Percentiles rank a stretch among this genome's conserved stretches.
phyloP scores from a whole-genome alignment of 2,888 invertebrate species.

The Parascotia fuliginaria region DNA sequence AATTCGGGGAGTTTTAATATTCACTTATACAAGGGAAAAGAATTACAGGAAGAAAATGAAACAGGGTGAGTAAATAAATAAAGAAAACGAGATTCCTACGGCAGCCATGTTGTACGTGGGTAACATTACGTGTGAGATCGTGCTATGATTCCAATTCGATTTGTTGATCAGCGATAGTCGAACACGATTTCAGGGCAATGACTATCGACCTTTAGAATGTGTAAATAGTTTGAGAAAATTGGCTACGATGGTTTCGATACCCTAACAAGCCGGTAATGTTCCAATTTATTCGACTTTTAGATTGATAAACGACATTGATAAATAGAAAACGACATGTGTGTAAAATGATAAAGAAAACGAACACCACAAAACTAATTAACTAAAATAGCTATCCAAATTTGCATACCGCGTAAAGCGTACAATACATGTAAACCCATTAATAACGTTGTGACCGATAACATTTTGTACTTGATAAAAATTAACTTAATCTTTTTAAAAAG shows the following conservation, averaged over 20 bases:
- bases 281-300: constrained; percentile 6
- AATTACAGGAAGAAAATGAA: constrained; percentile 83
- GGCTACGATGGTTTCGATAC: constrained; percentile 15
- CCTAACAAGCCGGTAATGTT: constrained; percentile 3
- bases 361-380: constrained; percentile 8
- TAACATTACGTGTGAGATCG: constrained; percentile 79
- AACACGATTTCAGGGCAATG: constrained; percentile 59
- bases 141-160: constrained; percentile 74
- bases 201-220: constrained; percentile 73
- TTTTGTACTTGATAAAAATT: constrained; percentile 3
- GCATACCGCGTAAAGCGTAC: constrained; percentile 12
- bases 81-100: constrained; percentile 52
- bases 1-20: constrained; percentile 77
- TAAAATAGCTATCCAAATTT: constrained; percentile 7
- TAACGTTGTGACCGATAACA: constrained; percentile 6
- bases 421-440: constrained; percentile 23
- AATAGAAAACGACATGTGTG: constrained; percentile 8
- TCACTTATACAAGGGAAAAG: constrained; percentile 81
- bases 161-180: constrained; percentile 63
- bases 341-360: constrained; percentile 7
- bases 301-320: neutral
- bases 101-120: constrained; percentile 60
- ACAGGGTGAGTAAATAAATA: constrained; percentile 81
- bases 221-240: constrained; percentile 63
- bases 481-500: neutral